Base-by-base conservation (phyloP, 2,888 invertebrate species). In the Brachycybe producta region DNA sequence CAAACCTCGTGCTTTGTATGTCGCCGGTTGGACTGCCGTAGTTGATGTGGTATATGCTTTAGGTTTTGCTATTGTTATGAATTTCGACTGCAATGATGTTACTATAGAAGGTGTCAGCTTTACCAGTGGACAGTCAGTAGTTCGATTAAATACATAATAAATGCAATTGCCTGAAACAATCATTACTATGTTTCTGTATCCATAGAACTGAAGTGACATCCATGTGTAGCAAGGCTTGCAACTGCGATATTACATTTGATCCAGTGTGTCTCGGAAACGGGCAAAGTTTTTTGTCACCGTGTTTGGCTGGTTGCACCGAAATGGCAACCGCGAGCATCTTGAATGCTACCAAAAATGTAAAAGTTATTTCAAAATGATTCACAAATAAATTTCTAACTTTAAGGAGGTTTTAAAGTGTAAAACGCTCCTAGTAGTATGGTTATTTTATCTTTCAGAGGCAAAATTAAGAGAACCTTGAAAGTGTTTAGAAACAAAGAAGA, bases 281-380 rank as follows among this genome's bases (percentile, higher is more conserved):
- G n/a, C 7, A 26, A 21, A 41, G 41, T 27, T 49, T 30, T 41
- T 30, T 49, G 17, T 49, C 49, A 2, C 49, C 49, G 7, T 49
- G 49, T 49, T 41, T 28, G 15, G 49, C 49, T 13, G 49, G 49
- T 3, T 49, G 49, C 24, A 15, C 40, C n/a, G 41, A 8, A 23
- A 38, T 38, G n/a, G n/a, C n/a, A n/a, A n/a, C n/a, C n/a, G n/a
- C n/a, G n/a, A n/a, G n/a, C 7, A 11, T 5, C 15, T 36, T 36
- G 7, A 36, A 36, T 36, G 36, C 17, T n/a, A 36, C 36, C n/a
- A 36, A 36, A n/a, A 5, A 7, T 5, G 36, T 17, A n/a, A 36
- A 36, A 36, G 19, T 19, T n/a, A n/a, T n/a, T n/a, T n/a, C n/a
- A n/a, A n/a, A n/a, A n/a, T 5, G 19, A 36, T 7, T n/a, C 19